A percentile compares a stretch with the other conserved stretches of the same genome.
These are phyloP conservation scores for Phrixothrix hirtus DNA, from an alignment of 2,888 invertebrate genomes.

Conservation along the genomic window DNA sequence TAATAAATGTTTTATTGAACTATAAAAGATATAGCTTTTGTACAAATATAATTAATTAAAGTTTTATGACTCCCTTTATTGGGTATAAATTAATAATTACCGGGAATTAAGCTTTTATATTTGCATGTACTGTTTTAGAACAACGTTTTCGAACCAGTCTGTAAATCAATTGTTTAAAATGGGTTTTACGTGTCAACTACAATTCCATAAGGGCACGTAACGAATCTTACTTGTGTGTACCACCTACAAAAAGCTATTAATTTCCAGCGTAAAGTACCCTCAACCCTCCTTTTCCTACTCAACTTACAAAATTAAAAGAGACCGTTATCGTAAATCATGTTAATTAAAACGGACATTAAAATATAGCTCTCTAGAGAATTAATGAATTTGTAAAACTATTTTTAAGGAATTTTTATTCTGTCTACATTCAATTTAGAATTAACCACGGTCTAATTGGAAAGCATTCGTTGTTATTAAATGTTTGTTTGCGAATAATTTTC, in stretches of 20 bases:
- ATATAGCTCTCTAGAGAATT: slow-evolving; percentile 34
- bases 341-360: slow-evolving; percentile 38
- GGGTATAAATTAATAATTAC: too few relatives aligned
- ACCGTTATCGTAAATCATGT: slow-evolving; percentile 34
- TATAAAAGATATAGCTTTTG: too few relatives aligned
- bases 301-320: slow-evolving; percentile 28
- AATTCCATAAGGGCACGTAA: neutral
- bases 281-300: slow-evolving; percentile 19
- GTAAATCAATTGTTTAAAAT: neutral
- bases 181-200: neutral
- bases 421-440: slow-evolving; percentile 8
- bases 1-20: neutral
- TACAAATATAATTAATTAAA: too few relatives aligned
- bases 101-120: too few relatives aligned
- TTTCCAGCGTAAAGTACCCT: slow-evolving; percentile 15
- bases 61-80: too few relatives aligned
- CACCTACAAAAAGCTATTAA: slow-evolving; percentile 14
- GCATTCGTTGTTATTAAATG: too few relatives aligned
- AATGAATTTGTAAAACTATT: slow-evolving; percentile 36
- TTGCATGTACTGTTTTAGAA: neutral
- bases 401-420: slow-evolving; percentile 15
- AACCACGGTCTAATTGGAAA: neutral
- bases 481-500: neutral
- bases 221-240: slow-evolving; percentile 1
- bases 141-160: neutral